Percentiles rank a stretch among this genome's conserved stretches.
phyloP scores from a whole-genome alignment of 2,797 vertebrate species.

The Threskiornis aethiopicus region DNA sequence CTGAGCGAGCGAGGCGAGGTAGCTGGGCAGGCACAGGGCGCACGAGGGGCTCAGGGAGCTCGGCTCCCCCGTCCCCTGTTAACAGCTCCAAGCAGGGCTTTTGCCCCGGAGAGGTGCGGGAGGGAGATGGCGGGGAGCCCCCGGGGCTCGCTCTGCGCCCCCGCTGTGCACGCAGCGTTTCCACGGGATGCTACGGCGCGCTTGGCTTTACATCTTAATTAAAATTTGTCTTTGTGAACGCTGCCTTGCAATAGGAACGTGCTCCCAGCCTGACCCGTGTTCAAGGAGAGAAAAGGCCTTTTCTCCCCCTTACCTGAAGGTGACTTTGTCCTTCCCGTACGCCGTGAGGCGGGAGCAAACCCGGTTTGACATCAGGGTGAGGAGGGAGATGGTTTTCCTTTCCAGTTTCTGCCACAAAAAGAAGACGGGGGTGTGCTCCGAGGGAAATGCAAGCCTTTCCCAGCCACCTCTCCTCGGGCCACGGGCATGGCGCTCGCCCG shows the following conservation, averaged over 20 bases:
- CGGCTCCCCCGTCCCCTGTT: neutral
- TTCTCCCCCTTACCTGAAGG: conserved; percentile 63
- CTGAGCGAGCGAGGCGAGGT: conserved; percentile 70
- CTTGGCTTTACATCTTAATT: accelerated
- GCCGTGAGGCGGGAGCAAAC: conserved; percentile 65
- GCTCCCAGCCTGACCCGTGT: accelerated
- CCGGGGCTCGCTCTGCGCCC: accelerated
- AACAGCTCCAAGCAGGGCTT: accelerated
- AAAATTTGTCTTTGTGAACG: accelerated
- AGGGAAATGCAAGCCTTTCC: neutral
- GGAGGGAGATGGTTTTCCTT: conserved; percentile 62
- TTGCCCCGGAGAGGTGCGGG: accelerated
- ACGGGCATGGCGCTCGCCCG: accelerated
- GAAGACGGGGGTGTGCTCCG: neutral
- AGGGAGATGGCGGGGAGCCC: neutral
- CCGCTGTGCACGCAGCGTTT: accelerated
- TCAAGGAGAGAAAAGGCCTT: neutral
- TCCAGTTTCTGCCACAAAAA: conserved; percentile 69
- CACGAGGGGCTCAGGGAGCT: neutral
- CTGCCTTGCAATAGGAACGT: neutral
- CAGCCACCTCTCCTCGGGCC: neutral
- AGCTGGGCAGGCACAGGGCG: conserved; percentile 38
- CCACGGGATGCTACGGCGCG: accelerated
- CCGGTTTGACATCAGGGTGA: conserved; percentile 71
- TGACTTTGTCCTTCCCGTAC: conserved; percentile 69